A percentile compares a stretch with the other conserved stretches of the same genome.
Conservation (phyloP, 2,113 vertebrate species). For the Ammodytes dubius region DNA sequence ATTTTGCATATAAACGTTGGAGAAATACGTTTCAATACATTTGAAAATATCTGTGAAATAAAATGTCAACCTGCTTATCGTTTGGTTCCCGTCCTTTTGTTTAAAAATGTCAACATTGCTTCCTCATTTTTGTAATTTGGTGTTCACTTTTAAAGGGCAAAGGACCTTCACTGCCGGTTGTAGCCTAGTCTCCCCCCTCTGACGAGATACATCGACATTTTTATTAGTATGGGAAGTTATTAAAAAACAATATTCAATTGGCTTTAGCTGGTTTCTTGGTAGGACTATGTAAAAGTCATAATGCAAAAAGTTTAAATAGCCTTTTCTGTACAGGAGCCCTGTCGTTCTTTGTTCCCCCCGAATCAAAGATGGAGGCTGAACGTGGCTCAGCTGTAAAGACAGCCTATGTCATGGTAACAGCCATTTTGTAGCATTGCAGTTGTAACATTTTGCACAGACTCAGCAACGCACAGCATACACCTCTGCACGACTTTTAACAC, state of each 20-base stretch:
- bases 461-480: conserved; percentile 4
- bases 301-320: fast-evolving
- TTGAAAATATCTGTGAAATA: conserved; percentile 21
- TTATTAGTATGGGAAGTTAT: not conserved
- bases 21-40: not conserved
- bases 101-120: not conserved
- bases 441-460: conserved; percentile 14
- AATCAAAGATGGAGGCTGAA: conserved; percentile 76
- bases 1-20: no score
- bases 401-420: conserved; percentile 57
- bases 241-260: fast-evolving
- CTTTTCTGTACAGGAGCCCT: not conserved
- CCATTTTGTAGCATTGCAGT: conserved; percentile 80
- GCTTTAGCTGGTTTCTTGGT: not conserved
- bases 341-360: conserved; percentile 61
- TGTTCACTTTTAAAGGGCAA: conserved; percentile 5
- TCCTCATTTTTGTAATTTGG: not conserved
- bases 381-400: conserved; percentile 59
- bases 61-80: conserved; percentile 4
- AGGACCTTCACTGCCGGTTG: not conserved
- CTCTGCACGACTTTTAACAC: not conserved
- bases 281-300: not conserved
- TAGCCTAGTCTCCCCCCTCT: not conserved
- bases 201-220: not conserved
- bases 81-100: conserved; percentile 12